phyloP scores from a whole-genome alignment of 2,888 invertebrate species.

The Bruchidius siliquastri region DNA sequence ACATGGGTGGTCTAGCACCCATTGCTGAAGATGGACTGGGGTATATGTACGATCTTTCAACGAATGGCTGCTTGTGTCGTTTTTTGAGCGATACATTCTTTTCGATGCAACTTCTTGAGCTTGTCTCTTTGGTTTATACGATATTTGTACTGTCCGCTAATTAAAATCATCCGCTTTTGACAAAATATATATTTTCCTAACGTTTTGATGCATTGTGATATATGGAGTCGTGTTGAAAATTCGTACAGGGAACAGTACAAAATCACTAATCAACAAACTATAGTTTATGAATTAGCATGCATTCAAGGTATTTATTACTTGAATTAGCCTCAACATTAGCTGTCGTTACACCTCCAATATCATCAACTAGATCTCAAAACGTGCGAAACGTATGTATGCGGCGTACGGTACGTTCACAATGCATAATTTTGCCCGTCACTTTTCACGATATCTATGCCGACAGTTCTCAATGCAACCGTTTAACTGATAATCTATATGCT shows the following conservation, averaged over 20 bases:
- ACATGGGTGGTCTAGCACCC: background rate
- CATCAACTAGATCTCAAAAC: background rate
- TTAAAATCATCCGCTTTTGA: no score
- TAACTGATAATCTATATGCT: background rate
- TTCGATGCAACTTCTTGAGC: no score
- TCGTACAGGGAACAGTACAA: no score
- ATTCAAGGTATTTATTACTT: no score
- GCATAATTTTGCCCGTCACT: background rate
- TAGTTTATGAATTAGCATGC: no score
- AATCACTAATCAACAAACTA: no score
- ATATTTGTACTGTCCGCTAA: no score
- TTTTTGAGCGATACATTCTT: background rate
- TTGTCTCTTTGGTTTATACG: no score
- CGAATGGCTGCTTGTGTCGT: background rate
- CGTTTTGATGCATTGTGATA: no score
- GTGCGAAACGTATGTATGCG: background rate
- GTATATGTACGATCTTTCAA: background rate
- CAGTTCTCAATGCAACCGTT: background rate
- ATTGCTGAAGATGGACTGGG: background rate
- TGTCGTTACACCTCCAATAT: background rate
- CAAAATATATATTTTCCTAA: no score
- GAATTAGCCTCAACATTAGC: no score
- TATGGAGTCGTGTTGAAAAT: no score
- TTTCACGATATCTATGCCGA: background rate
- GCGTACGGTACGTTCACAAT: background rate